Percentiles rank a stretch among this genome's conserved stretches.
These are phyloP conservation scores for Harpalus rubripes DNA, from an alignment of 2,888 invertebrate species.

Conservation along the genomic window DNA sequence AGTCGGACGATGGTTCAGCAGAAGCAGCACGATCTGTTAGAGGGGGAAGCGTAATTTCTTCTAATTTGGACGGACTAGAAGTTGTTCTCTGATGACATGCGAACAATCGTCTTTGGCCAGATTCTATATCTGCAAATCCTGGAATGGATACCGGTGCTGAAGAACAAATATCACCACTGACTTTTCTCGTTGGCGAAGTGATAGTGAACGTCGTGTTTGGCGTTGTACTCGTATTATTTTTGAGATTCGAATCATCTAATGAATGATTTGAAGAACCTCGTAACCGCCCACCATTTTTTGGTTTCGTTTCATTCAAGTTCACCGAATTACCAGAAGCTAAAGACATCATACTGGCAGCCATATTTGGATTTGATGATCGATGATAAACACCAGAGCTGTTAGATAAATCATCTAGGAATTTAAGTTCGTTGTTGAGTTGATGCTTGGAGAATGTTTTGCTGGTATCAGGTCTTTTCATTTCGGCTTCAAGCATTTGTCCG, in stretches of 20 bases:
- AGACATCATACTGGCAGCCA: slow-evolving; percentile 71
- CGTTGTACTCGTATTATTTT: slow-evolving; percentile 70
- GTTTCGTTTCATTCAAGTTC: slow-evolving; percentile 71
- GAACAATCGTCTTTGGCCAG: slow-evolving; percentile 77
- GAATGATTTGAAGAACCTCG: slow-evolving; percentile 77
- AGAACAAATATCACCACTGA: slow-evolving; percentile 76
- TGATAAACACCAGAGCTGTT: slow-evolving; percentile 31
- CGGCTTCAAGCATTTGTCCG: slow-evolving; percentile 89
- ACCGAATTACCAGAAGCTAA: slow-evolving; percentile 72
- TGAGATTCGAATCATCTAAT: slow-evolving; percentile 79
- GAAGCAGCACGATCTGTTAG: slow-evolving; percentile 68
- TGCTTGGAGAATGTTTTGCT: slow-evolving; percentile 76
- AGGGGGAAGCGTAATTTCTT: slow-evolving; percentile 77
- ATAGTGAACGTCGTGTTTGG: slow-evolving; percentile 66
- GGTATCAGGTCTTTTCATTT: slow-evolving; percentile 86
- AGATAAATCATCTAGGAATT: slow-evolving; percentile 78
- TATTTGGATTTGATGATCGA: slow-evolving; percentile 70
- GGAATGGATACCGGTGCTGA: slow-evolving; percentile 76
- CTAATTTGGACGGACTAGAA: slow-evolving; percentile 89
- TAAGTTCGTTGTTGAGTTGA: slow-evolving; percentile 80
- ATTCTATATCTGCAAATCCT: slow-evolving; percentile 69
- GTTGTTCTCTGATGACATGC: slow-evolving; percentile 85
- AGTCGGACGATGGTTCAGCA: slow-evolving; percentile 82
- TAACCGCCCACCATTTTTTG: slow-evolving; percentile 70
- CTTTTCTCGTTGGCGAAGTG: slow-evolving; percentile 68